Evolutionary conservation across 2,888 invertebrate species (phyloP), one percentile per base, ranked within the genome.

Genomic region (Pterostichus niger): DNA sequence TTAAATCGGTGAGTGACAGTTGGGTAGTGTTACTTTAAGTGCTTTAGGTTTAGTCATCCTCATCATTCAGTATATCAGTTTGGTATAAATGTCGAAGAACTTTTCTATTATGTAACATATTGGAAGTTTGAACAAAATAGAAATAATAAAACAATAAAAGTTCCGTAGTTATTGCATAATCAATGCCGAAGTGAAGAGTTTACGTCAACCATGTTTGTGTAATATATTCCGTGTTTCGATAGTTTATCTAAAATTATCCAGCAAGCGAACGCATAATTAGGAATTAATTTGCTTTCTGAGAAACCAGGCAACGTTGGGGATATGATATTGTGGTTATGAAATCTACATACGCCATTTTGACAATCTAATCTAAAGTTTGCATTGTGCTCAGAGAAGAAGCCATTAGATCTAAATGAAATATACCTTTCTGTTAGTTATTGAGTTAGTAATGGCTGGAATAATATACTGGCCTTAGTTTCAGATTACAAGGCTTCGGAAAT

Each of bases 321-420:
- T 71, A 17, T 71, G 68, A 71, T 71, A 71, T 71, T 13, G 17
- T 15, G 64, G 68, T 44, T 71, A 6, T 6, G 64, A 15, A 71
- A 71, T 71, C 68, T 71, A 71, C 68, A 71, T 71, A 71, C 44
- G 68, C 68, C 44, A 44, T 40, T 44, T 40, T 71, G 68, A 71
- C 68, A 71, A 71, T 71, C 44, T 24, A 71, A 71, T 71, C 68
- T 71, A 71, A 71, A 71, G 68, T 71, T 71, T 71, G 68, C 68
- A 71, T 71, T 71, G 68, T 64, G 59, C 59, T 5, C 11, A 44
- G 68, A 71, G 68, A 71, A 71, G 68, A 71, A 71, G 44, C 68
- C 68, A 71, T 71, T 71, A 71, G 40, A 71, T 44, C 15, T 71
- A 44, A 71, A 71, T 71, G 68, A 44, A 71, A 71, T 71, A 71